These are phyloP conservation scores for Julus scanicus DNA, from an alignment of 2,888 invertebrate genomes.

Conservation along the genomic window DNA sequence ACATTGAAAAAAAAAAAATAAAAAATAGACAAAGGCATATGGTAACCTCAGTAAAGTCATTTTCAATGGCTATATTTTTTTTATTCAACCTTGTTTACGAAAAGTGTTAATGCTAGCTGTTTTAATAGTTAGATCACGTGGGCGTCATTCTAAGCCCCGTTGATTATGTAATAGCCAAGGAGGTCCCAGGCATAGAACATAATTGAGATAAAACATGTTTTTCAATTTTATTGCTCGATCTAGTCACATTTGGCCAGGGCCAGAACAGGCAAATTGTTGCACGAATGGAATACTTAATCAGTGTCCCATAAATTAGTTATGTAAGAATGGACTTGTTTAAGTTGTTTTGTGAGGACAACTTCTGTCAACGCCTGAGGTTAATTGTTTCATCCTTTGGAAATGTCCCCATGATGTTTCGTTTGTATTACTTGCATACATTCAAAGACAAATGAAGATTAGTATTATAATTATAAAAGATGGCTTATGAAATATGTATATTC, in stretches of 20 bases:
- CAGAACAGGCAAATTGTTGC: background rate
- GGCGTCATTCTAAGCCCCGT: background rate
- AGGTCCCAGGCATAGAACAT: background rate
- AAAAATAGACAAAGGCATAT: too few relatives aligned
- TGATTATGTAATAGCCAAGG: background rate
- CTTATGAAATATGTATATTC: too few relatives aligned
- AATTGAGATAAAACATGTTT: background rate
- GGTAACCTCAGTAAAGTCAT: too few relatives aligned
- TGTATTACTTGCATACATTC: too few relatives aligned
- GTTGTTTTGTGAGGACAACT: too few relatives aligned
- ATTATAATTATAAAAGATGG: too few relatives aligned
- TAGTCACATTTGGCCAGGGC: background rate
- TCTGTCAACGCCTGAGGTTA: background rate
- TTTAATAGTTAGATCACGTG: background rate
- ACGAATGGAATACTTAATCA: background rate
- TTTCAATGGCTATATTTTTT: background rate
- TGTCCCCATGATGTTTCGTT: too few relatives aligned
- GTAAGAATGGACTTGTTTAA: background rate
- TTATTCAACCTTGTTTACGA: background rate
- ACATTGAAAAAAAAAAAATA: background rate
- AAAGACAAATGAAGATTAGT: too few relatives aligned
- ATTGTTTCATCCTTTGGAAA: background rate
- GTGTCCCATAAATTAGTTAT: background rate
- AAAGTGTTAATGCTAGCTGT: background rate
- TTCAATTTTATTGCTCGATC: background rate